Conservation (phyloP, 2,888 invertebrate species). For the Nephrotoma flavescens region DNA sequence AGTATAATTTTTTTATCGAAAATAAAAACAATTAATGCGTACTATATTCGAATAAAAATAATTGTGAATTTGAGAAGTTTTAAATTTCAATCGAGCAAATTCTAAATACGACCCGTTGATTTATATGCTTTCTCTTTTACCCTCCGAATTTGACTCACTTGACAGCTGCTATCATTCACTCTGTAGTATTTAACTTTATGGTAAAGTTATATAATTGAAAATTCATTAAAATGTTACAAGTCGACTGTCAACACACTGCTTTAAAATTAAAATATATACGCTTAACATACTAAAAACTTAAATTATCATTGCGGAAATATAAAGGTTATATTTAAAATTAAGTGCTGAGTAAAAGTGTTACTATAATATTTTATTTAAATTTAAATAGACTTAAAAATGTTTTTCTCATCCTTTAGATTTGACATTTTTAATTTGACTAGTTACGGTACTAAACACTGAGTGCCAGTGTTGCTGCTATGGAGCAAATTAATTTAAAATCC, state of each 20-base stretch:
- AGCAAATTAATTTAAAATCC: slow-evolving; percentile 12
- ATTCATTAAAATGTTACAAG: neutral
- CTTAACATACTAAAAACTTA: neutral
- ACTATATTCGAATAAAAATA: too few species aligned
- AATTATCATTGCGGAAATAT: neutral
- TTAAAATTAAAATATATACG: neutral
- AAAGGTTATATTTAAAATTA: neutral
- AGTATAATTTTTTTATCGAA: too few species aligned
- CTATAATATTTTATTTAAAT: neutral
- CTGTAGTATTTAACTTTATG: too few species aligned
- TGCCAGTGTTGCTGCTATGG: neutral
- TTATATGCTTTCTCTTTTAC: too few species aligned
- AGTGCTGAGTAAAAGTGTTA: neutral
- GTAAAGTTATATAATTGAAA: neutral
- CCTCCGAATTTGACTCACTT: too few species aligned
- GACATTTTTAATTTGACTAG: neutral
- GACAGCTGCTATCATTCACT: too few species aligned
- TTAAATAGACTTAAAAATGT: neutral
- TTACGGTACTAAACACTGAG: neutral
- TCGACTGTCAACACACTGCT: neutral
- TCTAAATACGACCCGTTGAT: too few species aligned
- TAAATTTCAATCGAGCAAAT: too few species aligned
- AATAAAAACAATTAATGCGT: too few species aligned
- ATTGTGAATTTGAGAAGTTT: too few species aligned
- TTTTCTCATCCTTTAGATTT: neutral